Evolutionary conservation across 92 coral and sea anemone genomes (phyloP).

Genomic region (Muricea muricata): DNA sequence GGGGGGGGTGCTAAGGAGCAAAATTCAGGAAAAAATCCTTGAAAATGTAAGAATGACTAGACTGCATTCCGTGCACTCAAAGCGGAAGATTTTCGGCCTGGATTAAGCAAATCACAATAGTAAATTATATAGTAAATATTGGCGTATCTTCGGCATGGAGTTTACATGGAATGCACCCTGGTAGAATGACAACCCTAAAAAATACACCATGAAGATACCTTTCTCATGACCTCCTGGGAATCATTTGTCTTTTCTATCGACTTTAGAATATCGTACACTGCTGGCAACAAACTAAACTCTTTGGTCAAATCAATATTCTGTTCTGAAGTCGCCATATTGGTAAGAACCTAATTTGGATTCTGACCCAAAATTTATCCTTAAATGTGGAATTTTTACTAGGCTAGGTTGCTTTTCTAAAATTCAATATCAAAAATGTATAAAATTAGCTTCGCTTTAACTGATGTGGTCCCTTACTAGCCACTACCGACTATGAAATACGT

Average conservation of each 20-base stretch:
- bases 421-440: too few relatives aligned
- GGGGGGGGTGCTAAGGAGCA: too few relatives aligned
- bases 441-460: too few relatives aligned
- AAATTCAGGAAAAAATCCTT: too few relatives aligned
- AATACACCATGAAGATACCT: conserved; percentile 62
- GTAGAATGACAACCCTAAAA: too few relatives aligned
- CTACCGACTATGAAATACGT: not conserved
- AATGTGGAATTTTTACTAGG: too few relatives aligned
- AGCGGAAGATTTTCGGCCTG: too few relatives aligned
- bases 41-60: too few relatives aligned
- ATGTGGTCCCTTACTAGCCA: too few relatives aligned
- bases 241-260: conserved; percentile 86
- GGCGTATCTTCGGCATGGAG: not conserved
- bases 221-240: conserved; percentile 91
- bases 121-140: not conserved
- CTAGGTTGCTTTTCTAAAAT: too few relatives aligned
- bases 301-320: conserved; percentile 65
- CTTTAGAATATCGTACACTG: conserved; percentile 82
- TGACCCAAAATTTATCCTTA: not conserved
- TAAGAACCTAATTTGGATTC: not conserved
- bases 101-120: too few relatives aligned
- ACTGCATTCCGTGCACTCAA: too few relatives aligned
- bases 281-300: conserved; percentile 91
- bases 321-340: conserved; percentile 69
- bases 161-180: not conserved